These are phyloP conservation scores for Parauchenoglanis ngamensis DNA, from an alignment of 2,797 vertebrate species.

Conservation along the genomic window DNA sequence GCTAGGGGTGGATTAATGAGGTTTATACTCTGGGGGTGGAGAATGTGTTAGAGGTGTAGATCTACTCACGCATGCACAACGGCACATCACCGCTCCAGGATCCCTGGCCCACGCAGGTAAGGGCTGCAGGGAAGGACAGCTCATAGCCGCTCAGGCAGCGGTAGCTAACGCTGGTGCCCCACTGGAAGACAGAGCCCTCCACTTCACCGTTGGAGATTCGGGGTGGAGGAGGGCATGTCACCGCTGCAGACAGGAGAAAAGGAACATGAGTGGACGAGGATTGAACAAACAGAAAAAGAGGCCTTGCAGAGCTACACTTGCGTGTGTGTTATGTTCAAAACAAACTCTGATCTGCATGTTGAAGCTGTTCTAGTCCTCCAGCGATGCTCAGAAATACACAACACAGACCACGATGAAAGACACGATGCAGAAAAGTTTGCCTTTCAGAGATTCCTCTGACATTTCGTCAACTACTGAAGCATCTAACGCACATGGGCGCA, in stretches of 20 bases:
- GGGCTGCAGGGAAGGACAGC: constrained; percentile 91
- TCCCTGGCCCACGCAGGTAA: constrained; percentile 91
- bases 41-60: not conserved
- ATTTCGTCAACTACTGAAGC: constrained; percentile 6
- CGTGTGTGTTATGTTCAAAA: not conserved
- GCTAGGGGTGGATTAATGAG: not conserved
- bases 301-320: not conserved
- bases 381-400: not conserved
- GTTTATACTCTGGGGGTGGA: not conserved
- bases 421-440: not conserved
- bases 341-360: not conserved
- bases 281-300: not conserved
- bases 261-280: not conserved
- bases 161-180: constrained; percentile 95
- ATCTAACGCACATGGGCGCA: not conserved
- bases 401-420: constrained; percentile 10
- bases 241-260: constrained; percentile 75
- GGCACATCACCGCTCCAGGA: constrained; percentile 94
- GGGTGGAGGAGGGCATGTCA: constrained; percentile 86
- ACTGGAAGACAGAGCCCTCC: constrained; percentile 91
- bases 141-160: constrained; percentile 92
- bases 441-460: constrained; percentile 2
- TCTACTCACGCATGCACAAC: constrained; percentile 92
- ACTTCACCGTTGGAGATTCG: constrained; percentile 86
- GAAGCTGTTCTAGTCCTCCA: constrained; percentile 26